Conservation (phyloP, 2,888 invertebrate genomes). For the Phengaris arion region DNA sequence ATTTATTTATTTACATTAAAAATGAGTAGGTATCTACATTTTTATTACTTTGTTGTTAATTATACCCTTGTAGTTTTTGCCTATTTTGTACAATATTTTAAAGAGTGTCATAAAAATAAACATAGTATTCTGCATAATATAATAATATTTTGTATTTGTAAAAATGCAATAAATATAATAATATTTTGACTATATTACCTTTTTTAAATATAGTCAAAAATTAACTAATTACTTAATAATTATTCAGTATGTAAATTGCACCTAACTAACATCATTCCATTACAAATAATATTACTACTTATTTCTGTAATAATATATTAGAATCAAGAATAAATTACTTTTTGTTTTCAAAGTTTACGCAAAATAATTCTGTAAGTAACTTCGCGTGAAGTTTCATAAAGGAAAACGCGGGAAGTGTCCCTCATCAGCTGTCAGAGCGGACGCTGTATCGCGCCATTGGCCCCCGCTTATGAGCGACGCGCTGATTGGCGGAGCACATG, state of each 20-base stretch:
- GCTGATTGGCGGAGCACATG: constrained; percentile 58
- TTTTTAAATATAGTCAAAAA: not conserved
- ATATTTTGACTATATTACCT: not conserved
- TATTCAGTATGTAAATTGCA: not conserved
- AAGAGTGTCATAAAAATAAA: not conserved
- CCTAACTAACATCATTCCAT: not conserved
- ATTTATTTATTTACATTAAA: constrained; percentile 7
- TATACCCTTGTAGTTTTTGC: not conserved
- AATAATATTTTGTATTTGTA: too few relatives aligned
- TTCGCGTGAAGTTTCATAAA: not conserved
- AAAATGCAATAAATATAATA: too few relatives aligned
- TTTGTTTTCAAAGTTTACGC: not conserved
- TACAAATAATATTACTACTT: not conserved
- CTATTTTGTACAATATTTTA: not conserved
- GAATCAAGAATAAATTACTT: too few relatives aligned
- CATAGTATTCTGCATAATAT: not conserved
- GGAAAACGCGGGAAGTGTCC: constrained; percentile 45
- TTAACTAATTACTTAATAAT: not conserved
- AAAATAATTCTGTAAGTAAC: not conserved
- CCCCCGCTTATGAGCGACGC: constrained; percentile 67
- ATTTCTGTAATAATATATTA: too few relatives aligned
- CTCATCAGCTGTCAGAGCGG: constrained; percentile 71
- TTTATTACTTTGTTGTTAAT: not conserved
- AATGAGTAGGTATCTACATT: not conserved
- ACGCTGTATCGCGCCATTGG: constrained; percentile 73